These are phyloP conservation scores for Eunapius fragilis DNA, from an alignment of 37 sponge, comb jelly and placozoan genomes.

Conservation along the genomic window DNA sequence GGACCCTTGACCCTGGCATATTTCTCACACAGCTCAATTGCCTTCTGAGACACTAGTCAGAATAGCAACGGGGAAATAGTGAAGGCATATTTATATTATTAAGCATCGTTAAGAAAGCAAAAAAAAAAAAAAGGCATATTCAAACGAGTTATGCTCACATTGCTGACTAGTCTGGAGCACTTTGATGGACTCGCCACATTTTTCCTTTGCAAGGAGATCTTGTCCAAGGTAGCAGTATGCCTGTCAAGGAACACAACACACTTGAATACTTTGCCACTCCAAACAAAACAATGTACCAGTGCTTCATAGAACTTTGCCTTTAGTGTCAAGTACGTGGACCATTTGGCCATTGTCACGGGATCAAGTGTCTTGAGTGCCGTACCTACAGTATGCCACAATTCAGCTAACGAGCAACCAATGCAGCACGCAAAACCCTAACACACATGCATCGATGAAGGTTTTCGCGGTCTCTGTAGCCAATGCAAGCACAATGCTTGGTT, in stretches of 20 bases:
- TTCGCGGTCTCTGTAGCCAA: conserved; percentile 83
- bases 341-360: conserved; percentile 77
- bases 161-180: conserved; percentile 75
- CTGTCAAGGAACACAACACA: conserved; percentile 33
- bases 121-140: background rate
- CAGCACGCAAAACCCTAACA: background rate
- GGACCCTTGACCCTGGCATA: conserved; percentile 87
- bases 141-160: conserved; percentile 60
- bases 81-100: background rate
- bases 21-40: conserved; percentile 82
- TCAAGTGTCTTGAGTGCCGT: conserved; percentile 82
- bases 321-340: conserved; percentile 80
- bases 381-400: background rate
- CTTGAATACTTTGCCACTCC: background rate
- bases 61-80: background rate
- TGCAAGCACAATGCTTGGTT: conserved; percentile 83
- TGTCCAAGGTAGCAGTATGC: conserved; percentile 94
- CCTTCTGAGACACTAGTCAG: conserved; percentile 81
- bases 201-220: conserved; percentile 87
- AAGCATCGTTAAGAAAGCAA: background rate
- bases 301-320: conserved; percentile 90
- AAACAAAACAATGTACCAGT: background rate
- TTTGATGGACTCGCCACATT: conserved; percentile 95
- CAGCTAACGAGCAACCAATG: background rate
- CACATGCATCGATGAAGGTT: conserved; percentile 80